phyloP scores from a whole-genome alignment of 64 coral and sea anemone genomes.

The Pocillopora verrucosa region DNA sequence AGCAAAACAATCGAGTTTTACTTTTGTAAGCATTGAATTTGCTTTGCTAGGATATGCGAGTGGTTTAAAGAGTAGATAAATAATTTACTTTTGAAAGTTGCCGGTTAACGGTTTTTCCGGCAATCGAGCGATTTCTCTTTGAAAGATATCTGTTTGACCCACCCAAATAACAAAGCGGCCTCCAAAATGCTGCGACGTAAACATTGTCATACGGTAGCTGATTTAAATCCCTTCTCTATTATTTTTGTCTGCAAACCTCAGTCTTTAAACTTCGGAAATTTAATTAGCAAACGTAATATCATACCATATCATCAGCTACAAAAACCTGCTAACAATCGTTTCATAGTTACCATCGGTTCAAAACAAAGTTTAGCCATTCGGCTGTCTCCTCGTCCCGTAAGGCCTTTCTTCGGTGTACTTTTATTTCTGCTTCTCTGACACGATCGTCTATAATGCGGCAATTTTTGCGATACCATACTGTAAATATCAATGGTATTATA shows the following conservation, averaged over 20 bases:
- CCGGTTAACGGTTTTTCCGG: background rate
- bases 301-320: background rate
- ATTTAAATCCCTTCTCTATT: background rate
- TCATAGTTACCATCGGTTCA: slow-evolving; percentile 85
- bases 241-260: background rate
- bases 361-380: slow-evolving; percentile 92
- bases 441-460: slow-evolving; percentile 61
- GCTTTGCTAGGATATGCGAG: background rate
- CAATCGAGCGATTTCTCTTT: background rate
- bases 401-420: slow-evolving; percentile 84
- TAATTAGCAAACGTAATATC: background rate
- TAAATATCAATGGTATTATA: slow-evolving; percentile 81
- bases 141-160: background rate
- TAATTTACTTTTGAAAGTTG: background rate
- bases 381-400: slow-evolving; percentile 87
- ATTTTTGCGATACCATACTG: slow-evolving; percentile 86
- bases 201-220: background rate
- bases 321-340: background rate
- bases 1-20: background rate
- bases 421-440: slow-evolving; percentile 77
- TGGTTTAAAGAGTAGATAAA: too few relatives aligned
- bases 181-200: background rate
- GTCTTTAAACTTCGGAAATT: background rate
- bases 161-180: background rate
- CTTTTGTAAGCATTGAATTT: background rate